Percentiles rank a stretch among this genome's conserved stretches.
These are phyloP conservation scores for Cephalopterus ornatus DNA, from an alignment of 2,113 vertebrate genomes.

Conservation along the genomic window DNA sequence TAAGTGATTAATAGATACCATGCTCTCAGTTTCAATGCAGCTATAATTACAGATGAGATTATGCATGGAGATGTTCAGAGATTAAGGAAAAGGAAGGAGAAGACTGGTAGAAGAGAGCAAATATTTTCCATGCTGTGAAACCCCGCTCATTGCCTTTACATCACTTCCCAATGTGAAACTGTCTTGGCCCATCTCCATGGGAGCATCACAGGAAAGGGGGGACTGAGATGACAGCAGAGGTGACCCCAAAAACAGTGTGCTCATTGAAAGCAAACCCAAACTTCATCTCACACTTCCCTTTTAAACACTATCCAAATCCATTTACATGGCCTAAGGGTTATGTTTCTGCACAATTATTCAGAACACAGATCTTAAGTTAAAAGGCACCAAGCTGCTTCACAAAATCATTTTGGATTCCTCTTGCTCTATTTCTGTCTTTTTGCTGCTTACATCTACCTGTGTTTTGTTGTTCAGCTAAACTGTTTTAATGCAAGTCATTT, in stretches of 20 bases:
- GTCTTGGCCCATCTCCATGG: background rate
- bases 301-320: background rate
- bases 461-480: background rate
- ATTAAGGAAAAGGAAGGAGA: background rate
- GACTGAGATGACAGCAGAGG: background rate
- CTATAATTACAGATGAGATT: background rate
- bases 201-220: background rate
- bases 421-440: background rate
- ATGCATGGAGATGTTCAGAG: background rate
- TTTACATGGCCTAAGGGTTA: background rate
- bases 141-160: background rate
- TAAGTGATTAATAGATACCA: background rate
- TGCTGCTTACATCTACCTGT: background rate
- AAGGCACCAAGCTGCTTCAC: background rate
- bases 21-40: background rate
- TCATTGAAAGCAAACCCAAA: background rate
- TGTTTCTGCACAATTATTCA: background rate
- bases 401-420: background rate
- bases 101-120: background rate
- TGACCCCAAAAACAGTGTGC: background rate
- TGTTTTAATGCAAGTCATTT: background rate
- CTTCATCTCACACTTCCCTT: background rate
- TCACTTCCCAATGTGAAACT: background rate
- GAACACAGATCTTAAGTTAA: background rate
- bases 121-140: background rate